Conservation (phyloP, 30 jellyfish, hydroid and myxozoan species). For the Aurelia aurita region DNA sequence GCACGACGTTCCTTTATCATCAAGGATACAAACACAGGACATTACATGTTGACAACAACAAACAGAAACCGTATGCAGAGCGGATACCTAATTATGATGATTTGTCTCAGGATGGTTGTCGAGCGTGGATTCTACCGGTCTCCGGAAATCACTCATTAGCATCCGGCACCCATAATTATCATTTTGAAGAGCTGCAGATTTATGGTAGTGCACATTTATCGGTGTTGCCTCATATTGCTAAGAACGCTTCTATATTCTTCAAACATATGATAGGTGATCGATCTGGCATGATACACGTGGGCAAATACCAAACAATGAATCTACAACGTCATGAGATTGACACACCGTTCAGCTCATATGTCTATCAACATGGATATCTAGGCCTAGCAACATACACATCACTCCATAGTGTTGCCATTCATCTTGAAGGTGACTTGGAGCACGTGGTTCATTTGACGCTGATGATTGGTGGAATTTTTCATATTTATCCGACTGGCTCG, state of each 20-base stretch:
- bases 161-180: conserved; percentile 55
- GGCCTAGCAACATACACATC: conserved; percentile 70
- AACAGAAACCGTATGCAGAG: conserved; percentile 35
- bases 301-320: conserved; percentile 63
- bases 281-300: conserved; percentile 61
- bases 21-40: conserved; percentile 56
- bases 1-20: conserved; percentile 67
- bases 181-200: conserved; percentile 67
- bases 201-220: conserved; percentile 65
- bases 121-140: conserved; percentile 67
- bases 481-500: conserved; percentile 55
- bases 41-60: conserved; percentile 57
- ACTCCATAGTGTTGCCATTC: conserved; percentile 51
- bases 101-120: conserved; percentile 49
- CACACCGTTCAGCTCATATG: conserved; percentile 73
- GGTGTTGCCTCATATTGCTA: conserved; percentile 31
- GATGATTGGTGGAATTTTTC: conserved; percentile 66
- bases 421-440: conserved; percentile 69
- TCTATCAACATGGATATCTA: conserved; percentile 57
- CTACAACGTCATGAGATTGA: conserved; percentile 56
- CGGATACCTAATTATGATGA: conserved; percentile 42
- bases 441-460: conserved; percentile 62
- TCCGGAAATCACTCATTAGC: conserved; percentile 68
- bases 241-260: conserved; percentile 61
- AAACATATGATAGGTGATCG: conserved; percentile 71